phyloP scores from a whole-genome alignment of 2,888 invertebrate genomes.

The Drosophila percnosoma region DNA sequence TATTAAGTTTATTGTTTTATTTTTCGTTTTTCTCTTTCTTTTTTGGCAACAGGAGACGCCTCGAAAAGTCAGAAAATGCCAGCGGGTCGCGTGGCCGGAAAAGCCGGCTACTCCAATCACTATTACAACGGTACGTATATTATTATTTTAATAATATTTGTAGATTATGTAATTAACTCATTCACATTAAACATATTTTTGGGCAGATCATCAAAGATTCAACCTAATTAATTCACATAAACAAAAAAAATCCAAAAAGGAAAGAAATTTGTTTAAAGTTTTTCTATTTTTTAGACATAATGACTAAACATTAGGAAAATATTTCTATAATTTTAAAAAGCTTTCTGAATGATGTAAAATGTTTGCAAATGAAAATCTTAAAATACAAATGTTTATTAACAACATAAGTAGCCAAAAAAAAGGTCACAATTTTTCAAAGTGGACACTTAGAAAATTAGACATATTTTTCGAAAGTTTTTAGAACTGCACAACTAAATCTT shows the following conservation, averaged over 20 bases:
- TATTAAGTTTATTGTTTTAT: constrained; percentile 7
- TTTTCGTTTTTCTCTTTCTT: background rate
- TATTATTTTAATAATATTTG: background rate
- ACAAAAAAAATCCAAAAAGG: background rate
- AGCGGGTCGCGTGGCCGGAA: constrained; percentile 85
- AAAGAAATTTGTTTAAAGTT: background rate
- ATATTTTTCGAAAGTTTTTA: background rate
- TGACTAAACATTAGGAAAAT: too few relatives aligned
- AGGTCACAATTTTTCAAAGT: background rate
- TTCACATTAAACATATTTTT: background rate
- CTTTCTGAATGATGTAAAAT: background rate
- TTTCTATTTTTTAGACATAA: too few relatives aligned
- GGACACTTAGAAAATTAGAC: background rate
- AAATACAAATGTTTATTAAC: background rate
- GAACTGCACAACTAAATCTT: background rate
- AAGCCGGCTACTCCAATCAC: constrained; percentile 84
- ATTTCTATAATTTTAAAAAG: background rate
- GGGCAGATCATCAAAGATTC: background rate
- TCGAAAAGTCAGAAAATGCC: constrained; percentile 77
- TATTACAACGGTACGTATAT: constrained; percentile 82
- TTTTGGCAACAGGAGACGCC: constrained; percentile 28
- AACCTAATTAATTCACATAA: background rate
- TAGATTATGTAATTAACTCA: background rate
- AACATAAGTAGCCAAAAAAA: background rate
- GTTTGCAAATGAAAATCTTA: background rate